Evolutionary conservation across 92 coral and sea anemone species (phyloP).

Genomic region (Phenganax stokvisi): DNA sequence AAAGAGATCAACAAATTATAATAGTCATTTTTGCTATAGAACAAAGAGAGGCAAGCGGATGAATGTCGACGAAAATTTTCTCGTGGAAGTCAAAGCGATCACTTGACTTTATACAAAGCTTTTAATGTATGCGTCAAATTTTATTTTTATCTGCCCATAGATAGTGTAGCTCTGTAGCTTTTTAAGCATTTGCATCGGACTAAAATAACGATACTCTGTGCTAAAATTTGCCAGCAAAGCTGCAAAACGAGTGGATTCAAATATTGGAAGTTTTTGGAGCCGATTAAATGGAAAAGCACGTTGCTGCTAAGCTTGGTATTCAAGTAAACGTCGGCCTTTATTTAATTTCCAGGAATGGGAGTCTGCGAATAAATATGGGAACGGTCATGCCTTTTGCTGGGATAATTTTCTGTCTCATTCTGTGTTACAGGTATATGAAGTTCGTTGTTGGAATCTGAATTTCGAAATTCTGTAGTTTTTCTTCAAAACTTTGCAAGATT

Average conservation of each 20-base stretch:
- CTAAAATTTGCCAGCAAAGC: too few relatives aligned
- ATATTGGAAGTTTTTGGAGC: too few relatives aligned
- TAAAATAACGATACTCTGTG: too few relatives aligned
- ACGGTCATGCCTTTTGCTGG: constrained; percentile 72
- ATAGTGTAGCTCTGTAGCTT: neutral
- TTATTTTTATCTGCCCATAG: neutral
- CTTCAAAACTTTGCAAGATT: neutral
- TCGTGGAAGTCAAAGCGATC: constrained; percentile 74
- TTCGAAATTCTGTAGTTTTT: neutral
- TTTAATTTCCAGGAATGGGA: constrained; percentile 78
- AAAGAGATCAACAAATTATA: neutral
- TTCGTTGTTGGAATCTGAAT: too few relatives aligned
- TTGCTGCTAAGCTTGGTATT: too few relatives aligned
- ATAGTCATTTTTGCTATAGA: constrained; percentile 42
- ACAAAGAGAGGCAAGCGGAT: constrained; percentile 77
- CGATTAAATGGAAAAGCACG: too few relatives aligned
- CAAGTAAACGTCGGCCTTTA: too few relatives aligned
- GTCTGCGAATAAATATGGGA: constrained; percentile 51
- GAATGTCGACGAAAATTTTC: constrained; percentile 67
- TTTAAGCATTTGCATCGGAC: too few relatives aligned
- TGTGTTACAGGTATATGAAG: constrained; percentile 64
- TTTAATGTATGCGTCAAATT: constrained; percentile 51
- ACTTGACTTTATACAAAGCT: constrained; percentile 72
- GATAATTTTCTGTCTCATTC: constrained; percentile 75
- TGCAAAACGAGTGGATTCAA: too few relatives aligned